phyloP scores from a whole-genome alignment of 2,797 vertebrate species.

The Enteromius radiatus region DNA sequence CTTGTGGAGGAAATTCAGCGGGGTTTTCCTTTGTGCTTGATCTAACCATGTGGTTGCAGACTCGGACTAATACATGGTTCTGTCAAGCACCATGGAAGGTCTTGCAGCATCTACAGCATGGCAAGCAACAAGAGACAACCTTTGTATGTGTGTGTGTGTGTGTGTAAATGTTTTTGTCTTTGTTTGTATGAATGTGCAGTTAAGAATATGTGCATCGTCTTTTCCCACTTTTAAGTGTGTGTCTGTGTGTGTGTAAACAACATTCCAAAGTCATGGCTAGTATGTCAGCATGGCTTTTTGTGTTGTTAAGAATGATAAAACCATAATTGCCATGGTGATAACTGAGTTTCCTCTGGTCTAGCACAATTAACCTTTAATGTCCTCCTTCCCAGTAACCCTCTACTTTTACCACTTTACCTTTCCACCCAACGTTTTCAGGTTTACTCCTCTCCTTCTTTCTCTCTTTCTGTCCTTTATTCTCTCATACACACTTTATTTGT shows the following conservation, averaged over 20 bases:
- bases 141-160: slow-evolving; percentile 56
- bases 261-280: slow-evolving; percentile 36
- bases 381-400: slow-evolving; percentile 28
- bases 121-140: slow-evolving; percentile 83
- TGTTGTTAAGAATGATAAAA: slow-evolving; percentile 40
- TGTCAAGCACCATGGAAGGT: slow-evolving; percentile 99
- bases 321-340: slow-evolving; percentile 54
- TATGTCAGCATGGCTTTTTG: slow-evolving; percentile 28
- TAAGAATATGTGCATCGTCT: slow-evolving; percentile 27
- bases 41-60: slow-evolving; percentile 99
- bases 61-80: slow-evolving; percentile 99
- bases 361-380: slow-evolving; percentile 43
- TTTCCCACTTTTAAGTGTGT: slow-evolving; percentile 17
- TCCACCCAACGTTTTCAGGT: slow-evolving; percentile 1
- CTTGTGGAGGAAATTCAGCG: slow-evolving; percentile 94
- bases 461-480: background rate
- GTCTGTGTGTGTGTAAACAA: slow-evolving; percentile 8
- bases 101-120: slow-evolving; percentile 97
- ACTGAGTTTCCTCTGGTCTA: slow-evolving; percentile 59
- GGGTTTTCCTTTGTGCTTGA: slow-evolving; percentile 99
- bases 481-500: slow-evolving; percentile 3
- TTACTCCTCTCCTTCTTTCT: background rate
- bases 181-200: slow-evolving; percentile 5
- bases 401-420: slow-evolving; percentile 31
- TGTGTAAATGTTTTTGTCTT: slow-evolving; percentile 41